A percentile compares a stretch with the other conserved stretches of the same genome.
These are phyloP conservation scores for Amniataba percoides DNA, from an alignment of 2,797 vertebrate genomes.

Conservation along the genomic window DNA sequence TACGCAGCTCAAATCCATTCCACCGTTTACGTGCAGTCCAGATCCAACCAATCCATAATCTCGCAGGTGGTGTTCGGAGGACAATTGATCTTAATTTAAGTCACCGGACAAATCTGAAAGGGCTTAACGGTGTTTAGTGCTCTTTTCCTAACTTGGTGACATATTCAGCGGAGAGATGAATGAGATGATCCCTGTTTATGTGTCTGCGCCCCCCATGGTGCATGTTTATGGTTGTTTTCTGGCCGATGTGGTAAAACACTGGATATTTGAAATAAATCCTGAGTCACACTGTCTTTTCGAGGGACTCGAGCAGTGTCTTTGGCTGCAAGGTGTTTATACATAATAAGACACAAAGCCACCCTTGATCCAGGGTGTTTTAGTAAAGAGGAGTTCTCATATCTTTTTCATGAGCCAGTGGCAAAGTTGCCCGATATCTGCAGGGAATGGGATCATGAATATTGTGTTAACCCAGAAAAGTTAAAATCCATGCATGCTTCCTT, in stretches of 20 bases:
- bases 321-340: conserved; percentile 73
- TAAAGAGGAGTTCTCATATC: conserved; percentile 61
- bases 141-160: conserved; percentile 70
- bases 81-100: conserved; percentile 82
- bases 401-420: conserved; percentile 66
- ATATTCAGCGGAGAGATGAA: conserved; percentile 84
- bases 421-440: conserved; percentile 73
- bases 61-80: conserved; percentile 67
- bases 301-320: conserved; percentile 36
- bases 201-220: background rate
- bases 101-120: conserved; percentile 75
- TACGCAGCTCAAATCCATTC: conserved; percentile 58
- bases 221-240: conserved; percentile 30
- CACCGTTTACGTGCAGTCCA: conserved; percentile 49
- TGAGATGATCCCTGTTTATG: conserved; percentile 32
- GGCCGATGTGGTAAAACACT: conserved; percentile 31
- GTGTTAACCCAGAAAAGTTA: conserved; percentile 82
- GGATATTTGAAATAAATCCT: conserved; percentile 60
- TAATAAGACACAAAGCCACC: conserved; percentile 62
- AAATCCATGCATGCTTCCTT: conserved; percentile 78
- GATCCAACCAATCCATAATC: conserved; percentile 77
- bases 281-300: conserved; percentile 43
- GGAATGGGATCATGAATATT: conserved; percentile 80
- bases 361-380: conserved; percentile 58
- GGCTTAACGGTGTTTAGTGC: conserved; percentile 70